Evolutionary conservation across 2,113 vertebrate species (phyloP).

Genomic region (Centrocercus urophasianus): DNA sequence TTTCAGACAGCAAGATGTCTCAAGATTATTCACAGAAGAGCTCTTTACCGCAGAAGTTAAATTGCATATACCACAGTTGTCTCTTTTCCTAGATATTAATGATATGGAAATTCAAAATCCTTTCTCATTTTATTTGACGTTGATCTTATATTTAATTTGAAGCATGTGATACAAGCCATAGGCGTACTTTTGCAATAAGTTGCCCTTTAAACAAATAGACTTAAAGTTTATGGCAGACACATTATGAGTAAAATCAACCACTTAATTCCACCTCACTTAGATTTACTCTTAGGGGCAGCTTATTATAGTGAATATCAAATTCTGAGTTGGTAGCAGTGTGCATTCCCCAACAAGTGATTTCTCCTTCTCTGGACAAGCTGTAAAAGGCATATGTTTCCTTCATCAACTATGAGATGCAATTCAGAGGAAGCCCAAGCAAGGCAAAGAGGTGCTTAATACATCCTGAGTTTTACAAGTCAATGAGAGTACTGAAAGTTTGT

Average conservation of each 20-base stretch:
- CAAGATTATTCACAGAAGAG: background rate
- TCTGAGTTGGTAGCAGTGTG: background rate
- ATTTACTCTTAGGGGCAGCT: background rate
- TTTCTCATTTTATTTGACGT: slow-evolving; percentile 26
- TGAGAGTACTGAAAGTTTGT: background rate
- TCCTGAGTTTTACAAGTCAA: background rate
- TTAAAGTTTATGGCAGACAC: background rate
- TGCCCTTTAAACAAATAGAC: slow-evolving; percentile 27
- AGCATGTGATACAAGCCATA: slow-evolving; percentile 19
- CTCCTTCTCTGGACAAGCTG: background rate
- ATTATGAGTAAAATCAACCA: background rate
- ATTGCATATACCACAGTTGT: background rate
- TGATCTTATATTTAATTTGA: slow-evolving; percentile 39
- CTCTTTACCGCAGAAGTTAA: background rate
- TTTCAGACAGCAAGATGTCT: background rate
- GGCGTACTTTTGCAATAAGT: background rate
- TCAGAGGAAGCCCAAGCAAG: background rate
- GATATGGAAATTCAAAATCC: slow-evolving; percentile 6
- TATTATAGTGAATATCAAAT: background rate
- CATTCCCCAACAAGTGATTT: background rate
- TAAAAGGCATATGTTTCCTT: background rate
- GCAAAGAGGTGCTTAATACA: background rate
- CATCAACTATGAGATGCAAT: background rate
- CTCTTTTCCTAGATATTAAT: background rate
- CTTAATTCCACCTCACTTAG: background rate